These are phyloP conservation scores for Conger conger DNA, from an alignment of 2,113 vertebrate species.

Conservation along the genomic window DNA sequence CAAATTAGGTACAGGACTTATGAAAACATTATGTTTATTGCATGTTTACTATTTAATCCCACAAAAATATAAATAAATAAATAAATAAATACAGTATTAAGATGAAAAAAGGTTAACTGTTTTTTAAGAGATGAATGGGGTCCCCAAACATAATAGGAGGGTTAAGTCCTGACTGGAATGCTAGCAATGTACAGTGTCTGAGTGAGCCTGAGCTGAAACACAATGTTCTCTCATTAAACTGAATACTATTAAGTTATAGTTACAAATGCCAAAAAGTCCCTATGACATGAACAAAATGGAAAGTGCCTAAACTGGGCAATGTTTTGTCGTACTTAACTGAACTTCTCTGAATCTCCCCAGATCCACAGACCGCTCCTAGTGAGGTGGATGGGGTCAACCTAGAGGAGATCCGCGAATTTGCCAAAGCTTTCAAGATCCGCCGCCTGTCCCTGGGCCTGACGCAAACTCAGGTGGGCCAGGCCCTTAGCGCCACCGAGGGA, in stretches of 20 bases:
- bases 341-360: slow-evolving; percentile 53
- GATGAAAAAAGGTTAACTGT: no score
- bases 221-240: not conserved
- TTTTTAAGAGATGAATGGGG: no score
- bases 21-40: no score
- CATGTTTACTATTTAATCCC: no score
- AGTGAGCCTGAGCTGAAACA: not conserved
- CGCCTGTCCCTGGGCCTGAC: slow-evolving; percentile 98
- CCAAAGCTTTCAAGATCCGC: slow-evolving; percentile 99
- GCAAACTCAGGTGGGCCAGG: slow-evolving; percentile 99
- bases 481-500: slow-evolving; percentile 94
- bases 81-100: no score
- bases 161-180: not conserved
- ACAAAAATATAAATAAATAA: no score
- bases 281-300: not conserved
- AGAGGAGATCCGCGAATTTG: slow-evolving; percentile 99
- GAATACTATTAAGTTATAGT: not conserved
- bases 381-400: slow-evolving; percentile 99
- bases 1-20: no score
- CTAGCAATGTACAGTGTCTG: not conserved
- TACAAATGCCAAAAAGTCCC: not conserved
- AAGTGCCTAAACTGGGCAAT: not conserved
- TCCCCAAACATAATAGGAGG: no score
- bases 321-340: not conserved
- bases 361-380: slow-evolving; percentile 92